These are phyloP conservation scores for Centruroides sculpturatus DNA, from an alignment of 1,140 invertebrate species.

Conservation along the genomic window DNA sequence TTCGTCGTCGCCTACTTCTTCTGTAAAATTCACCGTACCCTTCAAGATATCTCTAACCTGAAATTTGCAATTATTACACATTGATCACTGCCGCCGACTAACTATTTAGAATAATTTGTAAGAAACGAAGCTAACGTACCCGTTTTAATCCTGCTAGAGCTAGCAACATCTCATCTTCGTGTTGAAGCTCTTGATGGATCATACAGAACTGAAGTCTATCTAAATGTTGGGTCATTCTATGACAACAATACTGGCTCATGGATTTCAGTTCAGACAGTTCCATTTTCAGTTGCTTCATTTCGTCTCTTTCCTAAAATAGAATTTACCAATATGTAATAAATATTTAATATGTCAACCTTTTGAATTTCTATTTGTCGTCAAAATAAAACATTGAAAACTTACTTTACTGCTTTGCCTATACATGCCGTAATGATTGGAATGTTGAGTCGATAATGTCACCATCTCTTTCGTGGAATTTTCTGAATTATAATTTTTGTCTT, in stretches of 20 bases:
- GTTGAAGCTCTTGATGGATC: constrained; percentile 20
- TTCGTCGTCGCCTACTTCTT: constrained; percentile 14
- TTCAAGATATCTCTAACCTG: constrained; percentile 32
- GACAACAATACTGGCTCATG: constrained; percentile 6
- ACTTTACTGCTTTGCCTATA: too few species aligned
- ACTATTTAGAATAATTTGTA: not conserved
- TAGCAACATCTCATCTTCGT: constrained; percentile 31
- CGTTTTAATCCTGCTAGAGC: constrained; percentile 33
- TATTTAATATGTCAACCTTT: too few species aligned
- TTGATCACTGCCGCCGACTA: not conserved
- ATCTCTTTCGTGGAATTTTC: not conserved
- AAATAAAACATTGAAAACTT: too few species aligned
- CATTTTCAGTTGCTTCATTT: not conserved
- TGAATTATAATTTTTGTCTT: not conserved
- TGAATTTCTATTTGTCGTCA: too few species aligned
- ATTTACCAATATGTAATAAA: too few species aligned
- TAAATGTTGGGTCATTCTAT: constrained; percentile 2
- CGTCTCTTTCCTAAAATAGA: not conserved
- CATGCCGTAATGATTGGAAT: not conserved
- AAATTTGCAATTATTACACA: constrained; percentile 8
- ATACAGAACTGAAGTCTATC: constrained; percentile 26
- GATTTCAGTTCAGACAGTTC: constrained; percentile 3
- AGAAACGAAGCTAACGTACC: constrained; percentile 16
- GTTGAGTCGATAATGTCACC: not conserved
- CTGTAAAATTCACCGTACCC: constrained; percentile 27